Base-by-base conservation (phyloP, 2,113 vertebrate species). In the Oriolus oriolus region DNA sequence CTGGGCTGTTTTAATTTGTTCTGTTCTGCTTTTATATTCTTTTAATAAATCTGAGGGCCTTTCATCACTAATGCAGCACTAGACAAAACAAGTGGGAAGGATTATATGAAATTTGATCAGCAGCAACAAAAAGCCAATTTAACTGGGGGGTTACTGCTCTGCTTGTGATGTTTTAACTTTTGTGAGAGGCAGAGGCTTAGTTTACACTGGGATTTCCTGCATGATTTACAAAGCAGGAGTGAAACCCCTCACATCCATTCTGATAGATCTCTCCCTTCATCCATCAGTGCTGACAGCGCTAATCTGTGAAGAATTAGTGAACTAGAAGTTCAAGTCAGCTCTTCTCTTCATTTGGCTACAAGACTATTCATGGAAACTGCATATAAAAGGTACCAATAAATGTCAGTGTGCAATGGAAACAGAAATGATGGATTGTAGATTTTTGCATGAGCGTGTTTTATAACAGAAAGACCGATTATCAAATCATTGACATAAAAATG, bases 91-190 rank as follows among this genome's bases (percentile, higher is more conserved):
- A 96, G 75, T 56, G 26, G 44, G 53, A 84, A 81, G 71, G 93
- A 93, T 95, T 91, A 89, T 56, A 64, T 39, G 92, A 96, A 95
- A 96, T 87, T 78, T 90, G 85, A 96, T 92, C 76, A 94, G 33
- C 68, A 53, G 60, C 37, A 87, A 63, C 65, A 91, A 82, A 95
- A 95, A 41, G 33, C 20, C 71, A 77, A 28, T 47, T 91, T 91
- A 90, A 85, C 88, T 79, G 49, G 11, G 49, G 78, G 63, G 19
- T 42, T 71, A 37, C 53, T 85, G 24, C 49, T 88, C 57, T 61
- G 65, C 71, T 76, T 68, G 54, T 92, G 47, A 80, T 91, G 73
- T 82, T 90, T 90, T 84, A 87, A 73, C 89, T 89, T 80, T 68
- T 69, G 73, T 85, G 74, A 73, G 56, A 78, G 65, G 44, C 70